phyloP scores from a whole-genome alignment of 2,888 invertebrate species.

The Amphipyra tragopoginis region DNA sequence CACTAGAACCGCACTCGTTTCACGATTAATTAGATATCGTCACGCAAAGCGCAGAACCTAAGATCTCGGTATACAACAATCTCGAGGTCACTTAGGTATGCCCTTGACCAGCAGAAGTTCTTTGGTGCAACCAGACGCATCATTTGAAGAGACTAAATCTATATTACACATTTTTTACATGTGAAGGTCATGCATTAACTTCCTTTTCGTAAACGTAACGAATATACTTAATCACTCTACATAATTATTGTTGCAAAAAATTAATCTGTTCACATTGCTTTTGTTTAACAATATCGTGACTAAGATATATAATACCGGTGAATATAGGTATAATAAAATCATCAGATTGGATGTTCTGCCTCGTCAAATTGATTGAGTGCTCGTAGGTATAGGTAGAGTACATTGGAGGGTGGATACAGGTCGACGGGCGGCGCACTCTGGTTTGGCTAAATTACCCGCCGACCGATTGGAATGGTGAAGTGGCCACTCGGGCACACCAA shows the following conservation, averaged over 20 bases:
- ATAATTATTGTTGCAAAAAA: slow-evolving; percentile 26
- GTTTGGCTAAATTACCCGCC: slow-evolving; percentile 81
- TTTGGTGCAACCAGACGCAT: slow-evolving; percentile 74
- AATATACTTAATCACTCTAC: slow-evolving; percentile 50
- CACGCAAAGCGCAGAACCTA: slow-evolving; percentile 73
- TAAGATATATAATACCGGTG: slow-evolving; percentile 26
- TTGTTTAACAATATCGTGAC: slow-evolving; percentile 37
- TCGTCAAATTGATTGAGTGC: slow-evolving; percentile 53
- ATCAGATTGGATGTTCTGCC: slow-evolving; percentile 28
- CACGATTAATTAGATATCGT: slow-evolving; percentile 66
- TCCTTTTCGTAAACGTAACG: slow-evolving; percentile 58
- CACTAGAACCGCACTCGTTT: slow-evolving; percentile 48
- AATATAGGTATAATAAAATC: slow-evolving; percentile 33
- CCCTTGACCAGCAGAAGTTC: slow-evolving; percentile 82
- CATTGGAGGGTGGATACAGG: slow-evolving; percentile 68
- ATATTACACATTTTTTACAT: slow-evolving; percentile 27
- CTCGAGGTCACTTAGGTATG: slow-evolving; percentile 71
- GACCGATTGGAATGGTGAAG: slow-evolving; percentile 87
- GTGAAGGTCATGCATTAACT: slow-evolving; percentile 23
- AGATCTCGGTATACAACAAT: slow-evolving; percentile 70
- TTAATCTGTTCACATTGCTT: slow-evolving; percentile 38
- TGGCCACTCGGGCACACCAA: slow-evolving; percentile 86
- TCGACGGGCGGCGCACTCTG: slow-evolving; percentile 72
- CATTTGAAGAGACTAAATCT: slow-evolving; percentile 57
- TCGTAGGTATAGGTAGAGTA: slow-evolving; percentile 55